phyloP scores from a whole-genome alignment of 30 jellyfish, hydroid and myxozoan species.

The Mastigias papua region DNA sequence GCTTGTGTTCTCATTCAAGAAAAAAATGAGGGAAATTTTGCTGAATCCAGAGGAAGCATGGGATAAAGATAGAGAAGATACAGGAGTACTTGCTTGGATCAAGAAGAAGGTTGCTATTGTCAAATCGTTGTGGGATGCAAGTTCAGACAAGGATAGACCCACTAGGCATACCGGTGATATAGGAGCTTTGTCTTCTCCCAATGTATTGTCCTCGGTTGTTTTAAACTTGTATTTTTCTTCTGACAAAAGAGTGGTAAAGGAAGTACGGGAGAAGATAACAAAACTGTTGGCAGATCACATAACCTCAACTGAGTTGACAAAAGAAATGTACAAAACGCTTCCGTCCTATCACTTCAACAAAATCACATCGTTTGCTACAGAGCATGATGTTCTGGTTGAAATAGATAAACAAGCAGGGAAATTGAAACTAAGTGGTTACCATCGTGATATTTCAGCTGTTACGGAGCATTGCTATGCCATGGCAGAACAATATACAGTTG shows the following conservation, averaged over 20 bases:
- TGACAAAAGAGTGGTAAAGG: slow-evolving; percentile 3
- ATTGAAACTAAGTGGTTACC: slow-evolving; percentile 15
- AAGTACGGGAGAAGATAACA: background rate
- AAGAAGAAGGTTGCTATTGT: slow-evolving; percentile 2
- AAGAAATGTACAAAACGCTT: slow-evolving; percentile 3
- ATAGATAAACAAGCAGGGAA: slow-evolving; percentile 19
- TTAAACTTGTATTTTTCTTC: background rate
- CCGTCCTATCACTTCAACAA: background rate
- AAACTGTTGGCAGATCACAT: slow-evolving; percentile 19
- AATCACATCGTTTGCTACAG: slow-evolving; percentile 4
- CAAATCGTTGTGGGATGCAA: background rate
- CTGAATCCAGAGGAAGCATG: slow-evolving; percentile 14
- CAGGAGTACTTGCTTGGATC: slow-evolving; percentile 17
- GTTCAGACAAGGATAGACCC: background rate
- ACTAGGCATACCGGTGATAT: background rate
- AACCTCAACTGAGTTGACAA: background rate
- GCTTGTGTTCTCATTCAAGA: slow-evolving; percentile 31
- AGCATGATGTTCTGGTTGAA: slow-evolving; percentile 29
- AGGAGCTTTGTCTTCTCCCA: background rate
- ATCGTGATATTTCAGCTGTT: slow-evolving; percentile 1
- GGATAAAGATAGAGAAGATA: background rate
- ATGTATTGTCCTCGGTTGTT: background rate
- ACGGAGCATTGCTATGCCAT: background rate
- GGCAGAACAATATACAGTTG: background rate
- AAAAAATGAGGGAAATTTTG: background rate